Percentiles rank a stretch among this genome's conserved stretches.
Evolutionary conservation across 1,140 invertebrate species (phyloP).

Genomic region (Tachypleus tridentatus): DNA sequence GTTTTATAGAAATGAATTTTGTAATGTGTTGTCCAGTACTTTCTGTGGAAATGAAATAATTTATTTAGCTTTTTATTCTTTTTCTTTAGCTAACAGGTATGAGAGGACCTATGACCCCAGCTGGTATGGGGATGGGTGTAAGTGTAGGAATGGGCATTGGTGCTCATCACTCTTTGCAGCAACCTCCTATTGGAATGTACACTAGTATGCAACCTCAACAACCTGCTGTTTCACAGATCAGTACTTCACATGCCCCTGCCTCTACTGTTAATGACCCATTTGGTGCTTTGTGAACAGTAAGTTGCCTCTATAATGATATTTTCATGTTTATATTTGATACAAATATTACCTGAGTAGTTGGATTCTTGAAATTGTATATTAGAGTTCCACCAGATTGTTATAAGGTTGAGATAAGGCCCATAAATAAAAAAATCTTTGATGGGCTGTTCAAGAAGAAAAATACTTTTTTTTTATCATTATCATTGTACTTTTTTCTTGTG

Average conservation of each 20-base stretch:
- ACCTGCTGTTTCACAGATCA: conserved; percentile 4
- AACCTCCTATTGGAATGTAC: conserved; percentile 12
- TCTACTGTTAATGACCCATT: conserved; percentile 26
- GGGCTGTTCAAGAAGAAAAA: too few relatives aligned
- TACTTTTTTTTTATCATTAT: too few relatives aligned
- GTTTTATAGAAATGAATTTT: background rate
- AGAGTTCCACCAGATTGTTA: too few relatives aligned
- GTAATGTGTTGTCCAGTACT: background rate
- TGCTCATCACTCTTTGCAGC: background rate
- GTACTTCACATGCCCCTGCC: conserved; percentile 14
- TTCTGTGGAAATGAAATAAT: background rate
- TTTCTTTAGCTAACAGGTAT: conserved; percentile 7
- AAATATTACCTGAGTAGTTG: too few relatives aligned
- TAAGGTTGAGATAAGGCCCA: too few relatives aligned
- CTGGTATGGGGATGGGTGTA: conserved; percentile 12
- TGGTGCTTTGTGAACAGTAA: conserved; percentile 26
- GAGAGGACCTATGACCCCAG: conserved; percentile 6
- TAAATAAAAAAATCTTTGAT: too few relatives aligned
- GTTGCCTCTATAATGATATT: too few relatives aligned
- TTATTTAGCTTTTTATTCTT: background rate
- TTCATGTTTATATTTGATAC: too few relatives aligned
- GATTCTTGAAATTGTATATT: too few relatives aligned
- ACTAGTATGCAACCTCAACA: conserved; percentile 15
- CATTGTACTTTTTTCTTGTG: too few relatives aligned
- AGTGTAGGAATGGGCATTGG: conserved; percentile 5